Percentiles rank a stretch among this genome's conserved stretches.
Evolutionary conservation across 2,797 vertebrate genomes (phyloP).

Genomic region (Hippocampus kuda): DNA sequence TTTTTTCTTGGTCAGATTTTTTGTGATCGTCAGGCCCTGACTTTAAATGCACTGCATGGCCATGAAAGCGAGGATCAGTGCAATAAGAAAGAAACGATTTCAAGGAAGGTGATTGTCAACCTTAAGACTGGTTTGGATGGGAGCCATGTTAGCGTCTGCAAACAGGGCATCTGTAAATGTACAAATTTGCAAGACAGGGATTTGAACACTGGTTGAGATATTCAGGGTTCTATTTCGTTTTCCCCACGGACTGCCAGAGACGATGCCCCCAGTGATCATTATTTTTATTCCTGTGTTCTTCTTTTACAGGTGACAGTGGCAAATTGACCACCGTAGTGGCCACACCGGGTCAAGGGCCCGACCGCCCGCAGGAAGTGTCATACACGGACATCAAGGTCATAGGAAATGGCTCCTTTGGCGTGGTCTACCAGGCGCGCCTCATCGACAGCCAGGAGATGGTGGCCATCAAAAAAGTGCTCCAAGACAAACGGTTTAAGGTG

Average conservation of each 20-base stretch:
- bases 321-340: constrained; percentile 98
- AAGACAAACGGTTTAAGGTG: constrained; percentile 99
- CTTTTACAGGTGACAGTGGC: constrained; percentile 80
- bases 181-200: neutral
- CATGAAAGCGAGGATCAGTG: no score
- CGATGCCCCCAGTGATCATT: no score
- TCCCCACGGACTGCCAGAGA: no score
- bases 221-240: no score
- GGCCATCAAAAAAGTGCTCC: constrained; percentile 98
- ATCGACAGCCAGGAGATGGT: constrained; percentile 96
- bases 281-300: neutral
- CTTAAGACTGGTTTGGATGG: neutral
- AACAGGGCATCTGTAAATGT: neutral
- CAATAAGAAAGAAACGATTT: neutral
- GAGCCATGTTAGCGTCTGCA: neutral
- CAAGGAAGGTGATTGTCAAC: neutral
- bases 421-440: constrained; percentile 97
- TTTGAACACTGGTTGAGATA: no score
- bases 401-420: constrained; percentile 96
- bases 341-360: constrained; percentile 93
- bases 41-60: no score
- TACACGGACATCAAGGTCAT: constrained; percentile 99
- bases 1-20: no score
- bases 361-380: constrained; percentile 97
- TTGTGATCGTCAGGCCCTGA: no score